Evolutionary conservation across 2,888 invertebrate genomes (phyloP).

Genomic region (Xylophagus ater): DNA sequence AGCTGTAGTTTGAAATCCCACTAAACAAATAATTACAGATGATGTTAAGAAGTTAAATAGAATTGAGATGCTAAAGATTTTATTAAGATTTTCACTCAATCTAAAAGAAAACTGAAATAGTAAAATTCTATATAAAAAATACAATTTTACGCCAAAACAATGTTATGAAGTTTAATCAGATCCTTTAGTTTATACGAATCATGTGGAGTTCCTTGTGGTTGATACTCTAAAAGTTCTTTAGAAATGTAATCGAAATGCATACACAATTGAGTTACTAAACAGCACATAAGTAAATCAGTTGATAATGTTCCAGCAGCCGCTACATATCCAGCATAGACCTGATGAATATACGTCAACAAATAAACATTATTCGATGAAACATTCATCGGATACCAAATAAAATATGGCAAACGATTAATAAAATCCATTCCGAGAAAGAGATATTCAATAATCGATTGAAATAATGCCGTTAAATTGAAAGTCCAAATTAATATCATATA

Average conservation of each 20-base stretch:
- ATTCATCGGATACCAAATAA: conserved; percentile 19
- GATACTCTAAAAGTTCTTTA: conserved; percentile 19
- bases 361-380: conserved; percentile 15
- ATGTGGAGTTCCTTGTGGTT: conserved; percentile 13
- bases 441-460: conserved; percentile 10
- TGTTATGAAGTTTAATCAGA: conserved; percentile 25
- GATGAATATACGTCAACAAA: conserved; percentile 24
- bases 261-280: conserved; percentile 27
- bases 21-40: conserved; percentile 30
- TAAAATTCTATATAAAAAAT: neutral
- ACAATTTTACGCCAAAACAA: conserved; percentile 19
- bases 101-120: conserved; percentile 11
- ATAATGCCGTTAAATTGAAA: conserved; percentile 25
- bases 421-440: conserved; percentile 4
- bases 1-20: conserved; percentile 31
- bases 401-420: conserved; percentile 14
- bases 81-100: conserved; percentile 24
- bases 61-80: conserved; percentile 29
- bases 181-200: conserved; percentile 21
- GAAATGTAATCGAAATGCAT: conserved; percentile 31
- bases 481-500: conserved; percentile 28
- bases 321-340: conserved; percentile 26
- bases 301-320: conserved; percentile 27
- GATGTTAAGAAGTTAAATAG: conserved; percentile 29
- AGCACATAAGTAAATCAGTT: conserved; percentile 29